These are phyloP conservation scores for Microcebus murinus DNA, from an alignment of 2,113 vertebrate genomes.

Conservation along the genomic window DNA sequence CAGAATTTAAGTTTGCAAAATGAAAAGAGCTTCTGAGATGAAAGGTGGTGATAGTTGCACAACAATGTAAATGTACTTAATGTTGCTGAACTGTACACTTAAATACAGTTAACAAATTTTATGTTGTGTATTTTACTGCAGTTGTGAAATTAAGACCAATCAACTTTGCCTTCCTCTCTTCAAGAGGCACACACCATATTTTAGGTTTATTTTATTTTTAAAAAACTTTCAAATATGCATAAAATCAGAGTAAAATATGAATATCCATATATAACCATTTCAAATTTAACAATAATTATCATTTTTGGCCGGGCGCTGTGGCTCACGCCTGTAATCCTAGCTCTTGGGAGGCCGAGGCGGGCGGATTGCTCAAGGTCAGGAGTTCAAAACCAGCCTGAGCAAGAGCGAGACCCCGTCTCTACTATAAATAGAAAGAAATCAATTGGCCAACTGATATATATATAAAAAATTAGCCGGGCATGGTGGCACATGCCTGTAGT, in stretches of 20 bases:
- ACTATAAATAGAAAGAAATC: no score
- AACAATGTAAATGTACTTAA: not conserved
- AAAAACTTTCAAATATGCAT: not conserved
- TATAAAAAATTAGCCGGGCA: no score
- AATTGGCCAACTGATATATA: no score
- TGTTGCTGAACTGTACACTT: not conserved
- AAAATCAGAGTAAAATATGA: not conserved
- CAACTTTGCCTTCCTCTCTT: not conserved
- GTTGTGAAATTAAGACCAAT: not conserved
- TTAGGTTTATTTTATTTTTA: not conserved
- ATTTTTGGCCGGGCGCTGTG: no score
- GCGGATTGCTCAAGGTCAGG: no score
- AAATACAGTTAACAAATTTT: not conserved
- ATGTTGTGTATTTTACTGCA: not conserved
- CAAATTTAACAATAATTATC: not conserved
- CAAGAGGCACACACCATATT: not conserved
- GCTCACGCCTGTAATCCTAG: no score
- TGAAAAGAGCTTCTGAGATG: not conserved
- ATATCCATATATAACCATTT: not conserved
- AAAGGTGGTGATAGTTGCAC: not conserved
- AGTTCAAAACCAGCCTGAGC: no score
- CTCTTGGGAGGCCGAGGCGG: no score
- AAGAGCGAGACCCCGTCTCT: no score
- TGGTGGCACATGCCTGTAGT: no score
- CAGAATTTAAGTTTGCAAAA: not conserved